Evolutionary conservation across 2,113 vertebrate species (phyloP).

Genomic region (Mormyrus lacerda): DNA sequence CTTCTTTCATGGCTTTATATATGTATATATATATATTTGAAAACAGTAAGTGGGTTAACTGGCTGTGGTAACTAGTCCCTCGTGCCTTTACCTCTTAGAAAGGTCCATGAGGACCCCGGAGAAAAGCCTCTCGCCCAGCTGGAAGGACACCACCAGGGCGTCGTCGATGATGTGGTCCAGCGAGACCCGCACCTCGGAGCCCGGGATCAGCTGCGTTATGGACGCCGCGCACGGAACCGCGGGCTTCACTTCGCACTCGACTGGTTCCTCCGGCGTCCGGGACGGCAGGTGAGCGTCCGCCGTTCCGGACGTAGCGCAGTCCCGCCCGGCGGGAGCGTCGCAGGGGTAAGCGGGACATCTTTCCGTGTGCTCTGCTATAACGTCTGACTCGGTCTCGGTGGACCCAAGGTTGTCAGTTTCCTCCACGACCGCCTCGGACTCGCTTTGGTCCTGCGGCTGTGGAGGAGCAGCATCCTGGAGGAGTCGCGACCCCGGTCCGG

Average conservation of each 20-base stretch:
- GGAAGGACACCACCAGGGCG: slow-evolving; percentile 93
- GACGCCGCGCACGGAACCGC: slow-evolving; percentile 11
- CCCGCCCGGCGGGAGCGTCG: slow-evolving; percentile 22
- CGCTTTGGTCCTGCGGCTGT: slow-evolving; percentile 24
- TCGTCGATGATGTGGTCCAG: slow-evolving; percentile 97
- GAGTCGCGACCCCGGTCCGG: slow-evolving; percentile 30
- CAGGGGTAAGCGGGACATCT: not conserved
- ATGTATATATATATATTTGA: too few relatives aligned
- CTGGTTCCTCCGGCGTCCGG: slow-evolving; percentile 7
- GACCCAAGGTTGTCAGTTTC: slow-evolving; percentile 15
- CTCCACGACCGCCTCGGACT: slow-evolving; percentile 14
- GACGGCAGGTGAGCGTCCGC: slow-evolving; percentile 14
- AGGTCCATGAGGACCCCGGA: slow-evolving; percentile 96
- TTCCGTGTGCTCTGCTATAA: slow-evolving; percentile 26
- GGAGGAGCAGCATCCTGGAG: slow-evolving; percentile 22
- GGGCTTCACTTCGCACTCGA: slow-evolving; percentile 21
- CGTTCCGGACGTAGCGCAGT: slow-evolving; percentile 27
- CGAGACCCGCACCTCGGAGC: slow-evolving; percentile 88
- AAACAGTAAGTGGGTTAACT: not conserved
- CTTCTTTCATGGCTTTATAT: not conserved
- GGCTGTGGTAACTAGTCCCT: not conserved
- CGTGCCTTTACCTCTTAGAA: slow-evolving; percentile 72
- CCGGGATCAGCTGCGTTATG: slow-evolving; percentile 64
- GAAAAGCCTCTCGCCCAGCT: slow-evolving; percentile 84
- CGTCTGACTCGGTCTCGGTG: slow-evolving; percentile 20